Conservation (phyloP, 2,113 vertebrate genomes). For the Perognathus longimembris region DNA sequence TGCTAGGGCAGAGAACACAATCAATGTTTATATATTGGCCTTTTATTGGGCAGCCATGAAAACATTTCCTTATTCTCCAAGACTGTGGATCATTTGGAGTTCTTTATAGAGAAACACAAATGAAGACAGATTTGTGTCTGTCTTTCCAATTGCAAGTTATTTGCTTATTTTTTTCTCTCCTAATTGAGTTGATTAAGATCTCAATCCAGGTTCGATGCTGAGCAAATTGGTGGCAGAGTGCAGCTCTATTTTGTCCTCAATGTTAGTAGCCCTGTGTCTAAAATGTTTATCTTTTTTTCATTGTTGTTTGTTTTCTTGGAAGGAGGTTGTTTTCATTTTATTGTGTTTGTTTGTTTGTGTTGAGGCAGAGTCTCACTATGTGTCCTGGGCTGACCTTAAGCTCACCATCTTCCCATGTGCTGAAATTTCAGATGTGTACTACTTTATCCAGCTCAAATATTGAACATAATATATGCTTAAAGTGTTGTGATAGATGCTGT, state of each 20-base stretch:
- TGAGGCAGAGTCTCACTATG: too few species aligned
- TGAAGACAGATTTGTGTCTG: background rate
- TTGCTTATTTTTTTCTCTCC: background rate
- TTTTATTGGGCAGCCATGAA: background rate
- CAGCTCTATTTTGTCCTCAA: background rate
- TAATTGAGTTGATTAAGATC: background rate
- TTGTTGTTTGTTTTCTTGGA: too few species aligned
- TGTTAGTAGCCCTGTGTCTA: background rate
- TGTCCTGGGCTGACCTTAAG: too few species aligned
- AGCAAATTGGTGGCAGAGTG: background rate
- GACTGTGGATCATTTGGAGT: background rate
- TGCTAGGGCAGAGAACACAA: background rate
- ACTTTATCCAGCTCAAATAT: too few species aligned
- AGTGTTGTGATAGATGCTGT: background rate
- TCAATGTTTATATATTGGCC: background rate
- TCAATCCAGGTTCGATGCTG: background rate
- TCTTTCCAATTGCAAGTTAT: background rate
- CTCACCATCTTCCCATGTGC: too few species aligned
- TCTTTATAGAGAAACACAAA: background rate
- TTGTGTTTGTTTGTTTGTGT: too few species aligned
- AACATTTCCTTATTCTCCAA: background rate
- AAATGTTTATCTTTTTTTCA: background rate
- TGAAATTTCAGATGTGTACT: too few species aligned
- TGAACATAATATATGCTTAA: background rate
- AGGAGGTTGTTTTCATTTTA: too few species aligned